phyloP scores from a whole-genome alignment of 2,888 invertebrate genomes.

The Latrodectus hesperus region DNA sequence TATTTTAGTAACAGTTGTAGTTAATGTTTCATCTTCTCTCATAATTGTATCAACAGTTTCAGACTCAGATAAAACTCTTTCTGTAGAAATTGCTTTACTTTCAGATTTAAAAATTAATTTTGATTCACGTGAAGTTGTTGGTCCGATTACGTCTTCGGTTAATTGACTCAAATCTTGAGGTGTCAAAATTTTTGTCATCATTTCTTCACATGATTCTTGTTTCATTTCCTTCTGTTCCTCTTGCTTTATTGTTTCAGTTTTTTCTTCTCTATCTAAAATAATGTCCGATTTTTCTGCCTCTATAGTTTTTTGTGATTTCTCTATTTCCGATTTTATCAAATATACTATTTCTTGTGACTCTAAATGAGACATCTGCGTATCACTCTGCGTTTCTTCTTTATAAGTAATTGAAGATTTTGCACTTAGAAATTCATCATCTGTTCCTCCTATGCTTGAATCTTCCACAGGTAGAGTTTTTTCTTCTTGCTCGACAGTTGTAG shows the following conservation, averaged over 20 bases:
- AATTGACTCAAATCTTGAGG: neutral
- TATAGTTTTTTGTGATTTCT: neutral
- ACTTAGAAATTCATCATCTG: neutral
- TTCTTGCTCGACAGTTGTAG: neutral
- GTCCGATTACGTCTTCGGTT: neutral
- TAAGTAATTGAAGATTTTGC: constrained; percentile 1
- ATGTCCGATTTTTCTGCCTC: neutral
- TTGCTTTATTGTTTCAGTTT: neutral
- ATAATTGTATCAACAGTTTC: neutral
- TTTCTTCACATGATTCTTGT: neutral
- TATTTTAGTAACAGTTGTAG: neutral
- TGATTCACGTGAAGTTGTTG: neutral
- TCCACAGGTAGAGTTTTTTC: neutral
- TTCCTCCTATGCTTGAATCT: neutral
- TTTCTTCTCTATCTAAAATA: neutral
- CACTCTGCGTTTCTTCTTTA: constrained; percentile 10
- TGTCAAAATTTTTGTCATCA: neutral
- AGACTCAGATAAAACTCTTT: neutral
- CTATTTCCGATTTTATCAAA: neutral
- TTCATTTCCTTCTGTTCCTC: neutral
- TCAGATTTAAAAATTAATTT: neutral
- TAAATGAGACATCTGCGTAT: constrained; percentile 5
- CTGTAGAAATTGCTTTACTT: neutral
- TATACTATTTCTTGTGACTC: neutral
- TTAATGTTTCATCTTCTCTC: neutral